These are phyloP conservation scores for Numenius phaeopus DNA, from an alignment of 2,797 vertebrate genomes.

Conservation along the genomic window DNA sequence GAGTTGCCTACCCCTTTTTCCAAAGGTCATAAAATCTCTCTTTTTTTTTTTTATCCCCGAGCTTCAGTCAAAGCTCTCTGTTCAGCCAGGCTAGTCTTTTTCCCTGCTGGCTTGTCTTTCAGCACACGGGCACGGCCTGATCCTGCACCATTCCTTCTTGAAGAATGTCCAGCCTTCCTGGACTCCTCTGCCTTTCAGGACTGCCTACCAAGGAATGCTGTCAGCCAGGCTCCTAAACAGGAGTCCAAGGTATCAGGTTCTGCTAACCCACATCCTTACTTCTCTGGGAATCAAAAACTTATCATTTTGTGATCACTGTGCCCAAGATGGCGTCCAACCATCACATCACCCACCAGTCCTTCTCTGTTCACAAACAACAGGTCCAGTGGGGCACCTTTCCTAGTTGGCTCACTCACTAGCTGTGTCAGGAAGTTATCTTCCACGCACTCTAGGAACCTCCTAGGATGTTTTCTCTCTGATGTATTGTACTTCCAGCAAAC, in stretches of 20 bases:
- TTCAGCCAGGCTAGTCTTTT: background rate
- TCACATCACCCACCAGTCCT: background rate
- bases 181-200: background rate
- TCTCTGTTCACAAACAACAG: background rate
- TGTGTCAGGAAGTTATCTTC: background rate
- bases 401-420: background rate
- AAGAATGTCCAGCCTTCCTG: background rate
- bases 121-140: background rate
- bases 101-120: background rate
- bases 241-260: background rate
- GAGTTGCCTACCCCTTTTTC: background rate
- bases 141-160: background rate
- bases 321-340: background rate
- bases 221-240: background rate
- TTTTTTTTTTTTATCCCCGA: background rate
- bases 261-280: background rate
- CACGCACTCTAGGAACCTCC: background rate
- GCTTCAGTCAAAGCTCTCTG: background rate
- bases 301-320: background rate
- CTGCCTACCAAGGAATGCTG: background rate
- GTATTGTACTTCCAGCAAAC: background rate
- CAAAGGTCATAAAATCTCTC: background rate
- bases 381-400: background rate
- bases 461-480: background rate
- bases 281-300: background rate